phyloP scores from a whole-genome alignment of 2,888 invertebrate genomes.

The Polyommatus icarus region DNA sequence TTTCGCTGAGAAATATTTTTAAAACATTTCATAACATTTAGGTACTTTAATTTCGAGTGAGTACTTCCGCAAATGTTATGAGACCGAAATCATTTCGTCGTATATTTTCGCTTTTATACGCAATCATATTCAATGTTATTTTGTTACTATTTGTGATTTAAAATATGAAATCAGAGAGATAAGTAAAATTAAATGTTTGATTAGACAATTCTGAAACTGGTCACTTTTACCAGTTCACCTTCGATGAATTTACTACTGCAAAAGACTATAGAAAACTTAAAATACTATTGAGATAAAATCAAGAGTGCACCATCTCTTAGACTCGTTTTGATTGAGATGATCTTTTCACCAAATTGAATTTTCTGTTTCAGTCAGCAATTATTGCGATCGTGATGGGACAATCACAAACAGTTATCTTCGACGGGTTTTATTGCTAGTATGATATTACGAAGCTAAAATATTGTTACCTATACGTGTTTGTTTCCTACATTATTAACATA shows the following conservation, averaged over 20 bases:
- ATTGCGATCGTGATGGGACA: not conserved
- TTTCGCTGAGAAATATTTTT: conserved; percentile 25
- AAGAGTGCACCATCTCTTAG: not conserved
- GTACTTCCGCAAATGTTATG: conserved; percentile 25
- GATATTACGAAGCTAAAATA: not conserved
- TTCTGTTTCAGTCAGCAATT: not conserved
- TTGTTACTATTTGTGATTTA: not conserved
- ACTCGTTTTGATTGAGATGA: not conserved
- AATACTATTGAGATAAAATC: not conserved
- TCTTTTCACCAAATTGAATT: not conserved
- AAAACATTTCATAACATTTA: conserved; percentile 26
- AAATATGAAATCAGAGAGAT: not conserved
- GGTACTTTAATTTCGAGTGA: conserved; percentile 27
- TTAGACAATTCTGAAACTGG: not conserved
- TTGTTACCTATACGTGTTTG: not conserved
- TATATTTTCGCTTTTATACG: conserved; percentile 5
- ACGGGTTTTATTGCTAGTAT: not conserved
- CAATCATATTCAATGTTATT: not conserved
- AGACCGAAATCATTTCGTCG: conserved; percentile 13
- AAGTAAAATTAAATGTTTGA: not conserved
- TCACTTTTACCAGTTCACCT: not conserved
- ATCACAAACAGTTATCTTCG: no score
- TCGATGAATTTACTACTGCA: not conserved
- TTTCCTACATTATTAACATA: not conserved
- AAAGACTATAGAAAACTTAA: no score